A percentile compares a stretch with the other conserved stretches of the same genome.
phyloP scores from a whole-genome alignment of 2,888 invertebrate species.

The Morpho helenor region DNA sequence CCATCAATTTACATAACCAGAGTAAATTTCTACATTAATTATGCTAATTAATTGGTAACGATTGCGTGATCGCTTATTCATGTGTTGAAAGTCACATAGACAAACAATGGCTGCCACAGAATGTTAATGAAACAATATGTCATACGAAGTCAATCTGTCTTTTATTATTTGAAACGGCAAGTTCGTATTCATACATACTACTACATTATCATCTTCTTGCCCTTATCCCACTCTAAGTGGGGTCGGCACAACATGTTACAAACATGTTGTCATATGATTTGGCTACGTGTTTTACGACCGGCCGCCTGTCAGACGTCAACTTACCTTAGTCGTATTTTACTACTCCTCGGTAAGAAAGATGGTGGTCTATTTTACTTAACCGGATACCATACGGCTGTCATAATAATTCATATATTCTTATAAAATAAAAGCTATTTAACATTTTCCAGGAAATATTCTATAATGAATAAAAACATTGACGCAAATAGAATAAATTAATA shows the following conservation, averaged over 20 bases:
- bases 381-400: too few species aligned
- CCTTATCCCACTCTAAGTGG: too few species aligned
- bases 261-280: too few species aligned
- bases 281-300: too few species aligned
- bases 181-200: background rate
- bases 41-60: slow-evolving; percentile 44
- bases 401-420: too few species aligned
- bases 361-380: too few species aligned
- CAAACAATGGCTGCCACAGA: slow-evolving; percentile 34
- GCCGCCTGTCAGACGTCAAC: too few species aligned
- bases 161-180: slow-evolving; percentile 9
- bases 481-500: slow-evolving; percentile 14
- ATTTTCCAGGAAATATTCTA: background rate
- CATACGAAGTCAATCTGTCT: slow-evolving; percentile 18
- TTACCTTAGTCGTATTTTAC: too few species aligned
- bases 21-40: slow-evolving; percentile 32
- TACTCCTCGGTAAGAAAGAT: too few species aligned
- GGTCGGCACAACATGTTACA: too few species aligned
- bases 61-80: slow-evolving; percentile 35
- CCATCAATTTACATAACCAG: slow-evolving; percentile 20
- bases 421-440: too few species aligned
- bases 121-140: slow-evolving; percentile 20
- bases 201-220: too few species aligned
- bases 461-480: slow-evolving; percentile 9
- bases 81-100: slow-evolving; percentile 35